These are phyloP conservation scores for Alosa sapidissima DNA, from an alignment of 2,797 vertebrate species.

Conservation along the genomic window DNA sequence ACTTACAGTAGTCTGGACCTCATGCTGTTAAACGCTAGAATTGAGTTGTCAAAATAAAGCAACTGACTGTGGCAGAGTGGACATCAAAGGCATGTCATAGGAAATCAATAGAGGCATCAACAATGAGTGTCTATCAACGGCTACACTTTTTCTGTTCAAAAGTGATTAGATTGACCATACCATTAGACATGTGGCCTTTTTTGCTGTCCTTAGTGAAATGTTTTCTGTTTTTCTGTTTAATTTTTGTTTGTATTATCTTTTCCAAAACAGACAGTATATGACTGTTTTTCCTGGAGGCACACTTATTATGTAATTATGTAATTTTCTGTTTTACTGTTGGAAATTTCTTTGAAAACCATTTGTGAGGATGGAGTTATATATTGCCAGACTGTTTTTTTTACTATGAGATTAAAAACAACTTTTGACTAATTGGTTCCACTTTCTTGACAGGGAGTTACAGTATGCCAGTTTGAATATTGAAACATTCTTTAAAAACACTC, in stretches of 20 bases:
- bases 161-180: slow-evolving; percentile 56
- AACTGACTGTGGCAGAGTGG: slow-evolving; percentile 49
- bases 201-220: slow-evolving; percentile 52
- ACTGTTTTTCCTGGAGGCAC: background rate
- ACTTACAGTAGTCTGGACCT: background rate
- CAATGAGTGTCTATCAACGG: slow-evolving; percentile 47
- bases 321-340: background rate
- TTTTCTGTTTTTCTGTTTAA: background rate
- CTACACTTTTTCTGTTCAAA: background rate
- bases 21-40: slow-evolving; percentile 32
- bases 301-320: background rate
- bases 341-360: background rate
- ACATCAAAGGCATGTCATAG: slow-evolving; percentile 42
- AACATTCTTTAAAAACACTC: background rate
- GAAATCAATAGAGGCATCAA: slow-evolving; percentile 55
- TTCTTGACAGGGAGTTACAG: background rate
- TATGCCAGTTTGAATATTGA: background rate
- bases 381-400: background rate
- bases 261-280: background rate
- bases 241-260: background rate
- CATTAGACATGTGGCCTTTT: slow-evolving; percentile 43
- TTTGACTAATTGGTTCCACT: background rate
- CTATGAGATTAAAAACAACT: background rate
- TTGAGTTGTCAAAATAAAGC: slow-evolving; percentile 41
- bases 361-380: background rate